Evolutionary conservation across 2,888 invertebrate genomes (phyloP).

Genomic region (Latrodectus hesperus): DNA sequence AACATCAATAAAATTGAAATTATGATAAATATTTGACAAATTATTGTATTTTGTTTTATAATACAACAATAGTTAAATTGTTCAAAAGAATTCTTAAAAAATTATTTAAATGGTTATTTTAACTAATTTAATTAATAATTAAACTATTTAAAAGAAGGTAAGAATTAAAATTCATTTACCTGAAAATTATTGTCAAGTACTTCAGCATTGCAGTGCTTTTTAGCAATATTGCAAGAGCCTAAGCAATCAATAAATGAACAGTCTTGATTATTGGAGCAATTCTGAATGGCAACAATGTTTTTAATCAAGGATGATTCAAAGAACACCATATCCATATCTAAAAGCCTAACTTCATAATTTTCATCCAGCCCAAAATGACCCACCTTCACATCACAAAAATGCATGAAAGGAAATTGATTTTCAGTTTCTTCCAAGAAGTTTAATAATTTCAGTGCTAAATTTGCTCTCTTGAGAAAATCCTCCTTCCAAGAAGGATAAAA

Average conservation of each 20-base stretch:
- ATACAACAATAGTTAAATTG: too few relatives aligned
- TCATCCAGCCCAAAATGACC: constrained; percentile 80
- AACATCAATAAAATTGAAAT: too few relatives aligned
- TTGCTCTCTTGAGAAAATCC: constrained; percentile 72
- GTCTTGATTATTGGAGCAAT: constrained; percentile 80
- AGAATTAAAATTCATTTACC: constrained; percentile 74
- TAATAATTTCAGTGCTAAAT: constrained; percentile 77
- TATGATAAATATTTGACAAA: too few relatives aligned
- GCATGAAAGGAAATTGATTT: constrained; percentile 79
- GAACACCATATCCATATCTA: constrained; percentile 81
- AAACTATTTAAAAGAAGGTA: too few relatives aligned
- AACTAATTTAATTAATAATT: too few relatives aligned
- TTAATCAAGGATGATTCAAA: constrained; percentile 76
- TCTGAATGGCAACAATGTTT: constrained; percentile 67
- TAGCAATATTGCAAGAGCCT: constrained; percentile 79
- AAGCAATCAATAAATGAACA: constrained; percentile 83
- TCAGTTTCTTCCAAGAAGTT: constrained; percentile 80
- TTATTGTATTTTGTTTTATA: too few relatives aligned
- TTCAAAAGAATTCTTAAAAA: too few relatives aligned
- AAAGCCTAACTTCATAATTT: constrained; percentile 76
- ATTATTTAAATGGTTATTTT: too few relatives aligned
- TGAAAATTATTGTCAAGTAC: constrained; percentile 82
- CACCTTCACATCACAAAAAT: constrained; percentile 82
- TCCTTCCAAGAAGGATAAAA: constrained; percentile 68
- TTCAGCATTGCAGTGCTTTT: constrained; percentile 78